Conservation (phyloP, 2,888 invertebrate genomes). For the Standfussiana lucernea region DNA sequence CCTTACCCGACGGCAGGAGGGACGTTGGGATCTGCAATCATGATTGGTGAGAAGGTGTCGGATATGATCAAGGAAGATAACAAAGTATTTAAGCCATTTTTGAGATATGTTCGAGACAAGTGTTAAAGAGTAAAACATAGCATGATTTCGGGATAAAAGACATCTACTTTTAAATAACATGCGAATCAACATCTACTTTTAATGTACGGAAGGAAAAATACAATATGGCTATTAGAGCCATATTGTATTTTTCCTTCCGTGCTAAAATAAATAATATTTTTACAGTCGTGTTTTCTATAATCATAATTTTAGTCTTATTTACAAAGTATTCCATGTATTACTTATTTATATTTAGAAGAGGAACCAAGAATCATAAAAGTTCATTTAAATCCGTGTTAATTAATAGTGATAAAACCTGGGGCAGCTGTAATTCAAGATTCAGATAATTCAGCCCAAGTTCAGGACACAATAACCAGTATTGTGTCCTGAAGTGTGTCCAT, state of each 20-base stretch:
- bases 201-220: neutral
- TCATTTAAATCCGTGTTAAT: neutral
- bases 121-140: neutral
- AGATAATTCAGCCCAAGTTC: neutral
- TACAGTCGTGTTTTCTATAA: neutral
- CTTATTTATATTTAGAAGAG: no score
- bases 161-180: neutral
- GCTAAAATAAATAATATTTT: neutral
- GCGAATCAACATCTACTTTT: neutral
- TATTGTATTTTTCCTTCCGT: no score
- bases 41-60: conserved; percentile 72
- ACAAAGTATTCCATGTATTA: neutral
- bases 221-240: neutral
- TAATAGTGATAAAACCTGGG: neutral
- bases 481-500: no score
- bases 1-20: conserved; percentile 88
- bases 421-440: neutral
- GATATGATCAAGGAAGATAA: conserved; percentile 64
- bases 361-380: no score
- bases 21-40: conserved; percentile 87
- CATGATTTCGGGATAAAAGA: neutral
- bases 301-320: neutral
- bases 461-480: neutral
- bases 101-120: neutral
- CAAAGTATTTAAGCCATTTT: neutral